Evolutionary conservation across 1,140 invertebrate species (phyloP), one percentile per base, ranked within the genome.

Genomic region (Eciton burchellii): DNA sequence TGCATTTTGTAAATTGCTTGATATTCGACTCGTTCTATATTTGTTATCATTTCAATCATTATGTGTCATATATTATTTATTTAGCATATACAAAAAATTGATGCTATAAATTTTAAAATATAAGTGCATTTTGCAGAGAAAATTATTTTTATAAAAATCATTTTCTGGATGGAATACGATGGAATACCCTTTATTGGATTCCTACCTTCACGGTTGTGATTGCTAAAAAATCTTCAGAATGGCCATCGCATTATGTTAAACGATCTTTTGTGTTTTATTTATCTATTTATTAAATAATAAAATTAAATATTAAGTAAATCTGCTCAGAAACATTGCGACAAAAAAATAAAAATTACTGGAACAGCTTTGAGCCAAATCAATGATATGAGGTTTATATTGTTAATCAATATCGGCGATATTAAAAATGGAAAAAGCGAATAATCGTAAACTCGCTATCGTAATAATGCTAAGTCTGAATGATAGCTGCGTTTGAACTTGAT

Each of bases 391-490:
- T 70, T n/a, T 68, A 49, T 43, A 29, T 43, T 6, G 49, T 16
- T 77, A 68, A 56, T 56, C 49, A 35, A 68, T 79, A 56, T 56
- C 72, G 43, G 11, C 14, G 29, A 77, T 79, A 35, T n/a, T 12
- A 16, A 49, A 54, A 79, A 57, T 56, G 35, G 35, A 77, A 66
- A 11, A 8, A 16, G 21, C n/a, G 43, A 21, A 70, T 79, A 68
- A 79, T 79, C 35, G 35, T 24, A 79, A 79, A 79, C 21, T 21
- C 12, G 16, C n/a, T 79, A 68, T 79, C 21, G 56, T 16, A 21
- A 8, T 68, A 57, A 79, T 68, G 35, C n/a, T 12, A 14, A 3
- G 6, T 49, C 24, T 26, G 24, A 21, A 6, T 45, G 24, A 57
- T 45, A 21, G 12, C 49, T n/a, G 24, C 49, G 12, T 79, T 79